These are phyloP conservation scores for Prunella fulvescens DNA, from an alignment of 2,113 vertebrate species.

Conservation along the genomic window DNA sequence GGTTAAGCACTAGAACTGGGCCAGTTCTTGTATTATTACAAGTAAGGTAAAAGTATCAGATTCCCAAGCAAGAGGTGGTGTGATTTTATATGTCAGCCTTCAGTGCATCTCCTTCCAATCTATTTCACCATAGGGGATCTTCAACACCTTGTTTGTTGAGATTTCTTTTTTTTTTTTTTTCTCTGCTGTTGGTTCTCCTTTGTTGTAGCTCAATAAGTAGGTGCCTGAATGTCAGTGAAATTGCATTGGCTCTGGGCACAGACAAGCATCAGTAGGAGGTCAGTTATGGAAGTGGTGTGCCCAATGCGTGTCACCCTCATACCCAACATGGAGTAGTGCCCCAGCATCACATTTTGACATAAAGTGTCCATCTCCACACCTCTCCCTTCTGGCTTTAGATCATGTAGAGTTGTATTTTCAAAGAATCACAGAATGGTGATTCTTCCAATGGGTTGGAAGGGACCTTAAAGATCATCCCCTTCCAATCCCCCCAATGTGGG, in stretches of 20 bases:
- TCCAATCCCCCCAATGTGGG: rapidly evolving
- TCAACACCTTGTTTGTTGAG: neutral
- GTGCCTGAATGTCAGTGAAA: neutral
- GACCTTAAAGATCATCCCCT: neutral
- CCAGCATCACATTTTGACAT: neutral
- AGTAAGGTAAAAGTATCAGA: neutral
- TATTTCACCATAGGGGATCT: neutral
- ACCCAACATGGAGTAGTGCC: neutral
- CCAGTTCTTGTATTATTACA: neutral
- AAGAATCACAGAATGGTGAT: neutral
- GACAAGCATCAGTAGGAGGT: neutral
- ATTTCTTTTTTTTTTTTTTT: neutral
- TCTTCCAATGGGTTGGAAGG: neutral
- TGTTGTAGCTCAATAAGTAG: neutral
- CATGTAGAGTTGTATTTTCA: neutral
- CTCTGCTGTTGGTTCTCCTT: neutral
- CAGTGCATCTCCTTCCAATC: neutral
- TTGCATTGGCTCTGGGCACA: neutral
- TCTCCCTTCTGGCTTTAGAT: neutral
- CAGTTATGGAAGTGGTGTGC: neutral
- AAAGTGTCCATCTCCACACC: neutral
- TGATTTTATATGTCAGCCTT: neutral
- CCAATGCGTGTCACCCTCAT: neutral
- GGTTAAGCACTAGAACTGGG: neutral
- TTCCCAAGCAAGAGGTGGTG: neutral